Percentiles rank a stretch among this genome's conserved stretches.
Evolutionary conservation across 2,113 vertebrate genomes (phyloP).

Genomic region (Rhizomys pruinosus): DNA sequence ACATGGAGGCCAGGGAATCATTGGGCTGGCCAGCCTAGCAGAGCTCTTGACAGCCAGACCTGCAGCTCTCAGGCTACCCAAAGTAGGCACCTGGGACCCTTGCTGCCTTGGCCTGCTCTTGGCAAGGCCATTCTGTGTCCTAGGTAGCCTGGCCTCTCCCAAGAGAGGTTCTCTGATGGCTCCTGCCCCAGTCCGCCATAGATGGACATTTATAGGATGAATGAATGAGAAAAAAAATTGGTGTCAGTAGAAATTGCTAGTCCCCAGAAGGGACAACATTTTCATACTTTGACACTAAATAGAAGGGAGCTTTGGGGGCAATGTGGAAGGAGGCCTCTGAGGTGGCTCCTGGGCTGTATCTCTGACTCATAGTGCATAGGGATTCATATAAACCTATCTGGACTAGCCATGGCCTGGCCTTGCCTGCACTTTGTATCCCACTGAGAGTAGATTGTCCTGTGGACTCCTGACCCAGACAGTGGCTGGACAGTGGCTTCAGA

Average conservation of each 20-base stretch:
- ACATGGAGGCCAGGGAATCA: no score
- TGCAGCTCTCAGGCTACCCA: accelerated
- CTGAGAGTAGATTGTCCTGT: accelerated
- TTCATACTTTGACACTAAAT: neutral
- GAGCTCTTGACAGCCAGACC: accelerated
- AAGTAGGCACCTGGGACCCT: neutral
- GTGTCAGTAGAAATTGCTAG: no score
- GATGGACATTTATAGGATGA: neutral
- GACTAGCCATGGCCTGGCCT: accelerated
- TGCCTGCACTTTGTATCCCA: neutral
- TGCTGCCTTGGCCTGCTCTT: neutral
- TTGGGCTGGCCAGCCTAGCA: no score
- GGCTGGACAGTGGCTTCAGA: accelerated
- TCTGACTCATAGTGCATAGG: accelerated
- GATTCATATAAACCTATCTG: accelerated
- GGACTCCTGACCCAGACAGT: neutral
- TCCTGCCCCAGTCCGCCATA: neutral
- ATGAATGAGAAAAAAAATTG: accelerated
- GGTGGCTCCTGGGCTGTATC: no score
- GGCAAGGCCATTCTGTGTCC: neutral
- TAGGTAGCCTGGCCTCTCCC: neutral
- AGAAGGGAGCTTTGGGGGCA: neutral
- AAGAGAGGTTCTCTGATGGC: neutral
- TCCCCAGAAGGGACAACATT: neutral
- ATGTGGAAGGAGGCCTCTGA: accelerated